Evolutionary conservation across 2,113 vertebrate species (phyloP), one percentile per base, ranked within the genome.

Genomic region (Leptodactylus fuscus): DNA sequence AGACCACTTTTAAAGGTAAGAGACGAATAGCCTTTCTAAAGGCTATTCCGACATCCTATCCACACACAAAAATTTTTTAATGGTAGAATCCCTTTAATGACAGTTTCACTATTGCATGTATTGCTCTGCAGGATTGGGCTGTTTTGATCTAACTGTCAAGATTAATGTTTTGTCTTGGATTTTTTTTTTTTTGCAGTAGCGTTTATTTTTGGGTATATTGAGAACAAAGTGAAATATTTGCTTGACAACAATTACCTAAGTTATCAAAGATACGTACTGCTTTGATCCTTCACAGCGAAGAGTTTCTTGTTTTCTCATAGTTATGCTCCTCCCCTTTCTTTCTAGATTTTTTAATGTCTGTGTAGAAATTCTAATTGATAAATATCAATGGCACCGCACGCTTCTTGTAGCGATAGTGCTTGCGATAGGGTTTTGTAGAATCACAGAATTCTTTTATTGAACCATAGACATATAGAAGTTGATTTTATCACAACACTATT

Each of bases 181-280:
- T 41, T n/a, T n/a, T n/a, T n/a, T n/a, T n/a, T n/a, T n/a, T 71
- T 74, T 29, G 41, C 1, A 74, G 36, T 74, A 27, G 48, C 41
- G 18, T 76, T 75, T 49, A 16, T 75, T 46, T 44, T 75, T 29
- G n/a, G 24, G 5, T 49, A 32, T 51, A 49, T 76, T 9, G 24
- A 51, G 22, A 73, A 44, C 70, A 73, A 48, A 75, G 44, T 49
- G n/a, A 49, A 75, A 49, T 48, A 46, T 75, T 75, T 27, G 44
- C 71, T 48, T 46, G 70, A 73, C 70, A 44, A 73, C 22, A 73
- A 46, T 73, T 73, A 73, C 36, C 41, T 20, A 73, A 36, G 65
- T 73, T 24, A 73, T 73, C 70, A 46, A 73, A 73, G 70, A 24
- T 44, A 73, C 38, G 27, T 6, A 24, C 2, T 34, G 0, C 70